A percentile compares a stretch with the other conserved stretches of the same genome.
phyloP scores from a whole-genome alignment of 2,888 invertebrate species.

The Ametastegia equiseti region DNA sequence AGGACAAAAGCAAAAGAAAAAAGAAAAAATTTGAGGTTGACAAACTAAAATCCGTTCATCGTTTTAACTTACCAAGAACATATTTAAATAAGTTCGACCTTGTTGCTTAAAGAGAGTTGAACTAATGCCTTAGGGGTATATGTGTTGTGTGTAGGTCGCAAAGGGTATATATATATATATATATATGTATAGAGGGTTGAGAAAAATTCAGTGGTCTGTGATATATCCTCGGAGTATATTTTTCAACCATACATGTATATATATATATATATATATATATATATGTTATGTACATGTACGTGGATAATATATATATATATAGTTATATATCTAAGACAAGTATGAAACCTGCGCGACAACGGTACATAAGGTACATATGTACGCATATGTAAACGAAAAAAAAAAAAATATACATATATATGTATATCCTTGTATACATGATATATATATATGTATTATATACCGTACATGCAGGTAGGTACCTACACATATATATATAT shows the following conservation, averaged over 20 bases:
- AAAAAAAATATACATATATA: too few species aligned
- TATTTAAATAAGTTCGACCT: not conserved
- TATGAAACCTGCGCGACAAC: not conserved
- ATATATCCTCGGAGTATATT: constrained; percentile 17
- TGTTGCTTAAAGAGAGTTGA: not conserved
- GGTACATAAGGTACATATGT: too few species aligned
- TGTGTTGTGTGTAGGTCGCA: not conserved
- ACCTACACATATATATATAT: not conserved
- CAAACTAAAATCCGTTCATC: not conserved
- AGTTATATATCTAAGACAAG: too few species aligned
- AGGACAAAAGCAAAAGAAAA: not conserved
- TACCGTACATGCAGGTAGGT: not conserved
- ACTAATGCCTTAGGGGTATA: not conserved
- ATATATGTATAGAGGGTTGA: not conserved
- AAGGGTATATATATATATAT: not conserved
- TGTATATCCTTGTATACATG: not conserved
- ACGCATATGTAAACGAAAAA: too few species aligned
- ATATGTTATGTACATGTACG: too few species aligned
- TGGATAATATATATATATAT: too few species aligned
- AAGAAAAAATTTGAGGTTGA: too few species aligned
- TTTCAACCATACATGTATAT: not conserved
- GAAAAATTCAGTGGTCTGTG: not conserved
- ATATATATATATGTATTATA: not conserved
- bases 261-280: too few species aligned
- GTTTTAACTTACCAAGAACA: not conserved